phyloP scores from a whole-genome alignment of 2,113 vertebrate species.

The Delphinapterus leucas region DNA sequence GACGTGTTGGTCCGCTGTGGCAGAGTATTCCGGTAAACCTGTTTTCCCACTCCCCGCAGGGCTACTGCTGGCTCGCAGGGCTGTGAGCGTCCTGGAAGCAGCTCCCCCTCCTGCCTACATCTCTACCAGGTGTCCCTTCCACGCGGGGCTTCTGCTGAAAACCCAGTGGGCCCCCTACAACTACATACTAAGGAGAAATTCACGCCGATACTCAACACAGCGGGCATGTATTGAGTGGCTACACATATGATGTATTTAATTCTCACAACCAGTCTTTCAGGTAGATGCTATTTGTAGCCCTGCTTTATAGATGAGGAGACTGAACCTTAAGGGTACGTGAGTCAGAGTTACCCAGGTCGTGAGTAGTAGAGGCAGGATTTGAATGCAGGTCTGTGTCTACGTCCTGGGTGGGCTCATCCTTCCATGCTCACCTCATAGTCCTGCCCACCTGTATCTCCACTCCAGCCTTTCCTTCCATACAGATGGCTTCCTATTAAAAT shows the following conservation, averaged over 20 bases:
- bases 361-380: not conserved
- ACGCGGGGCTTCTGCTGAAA: not conserved
- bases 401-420: not conserved
- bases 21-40: not conserved
- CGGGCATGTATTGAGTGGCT: not conserved
- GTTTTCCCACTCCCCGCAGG: fast-evolving
- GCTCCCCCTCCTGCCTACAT: not conserved
- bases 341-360: not conserved
- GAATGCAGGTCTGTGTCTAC: not conserved
- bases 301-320: not conserved
- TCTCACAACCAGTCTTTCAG: not conserved
- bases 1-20: not conserved
- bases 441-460: not conserved
- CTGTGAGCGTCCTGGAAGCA: not conserved
- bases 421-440: not conserved
- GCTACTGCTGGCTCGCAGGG: not conserved
- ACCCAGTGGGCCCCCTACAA: not conserved
- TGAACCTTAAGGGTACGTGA: not conserved
- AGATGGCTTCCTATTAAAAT: not conserved
- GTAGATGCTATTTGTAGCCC: not conserved
- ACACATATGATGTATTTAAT: not conserved
- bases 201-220: not conserved
- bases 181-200: too few relatives aligned
- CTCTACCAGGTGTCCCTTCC: not conserved
- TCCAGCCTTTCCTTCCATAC: not conserved